Evolutionary conservation across 2,797 vertebrate genomes (phyloP), one percentile per base, ranked within the genome.

Genomic region (Sebastes ruberrimus): DNA sequence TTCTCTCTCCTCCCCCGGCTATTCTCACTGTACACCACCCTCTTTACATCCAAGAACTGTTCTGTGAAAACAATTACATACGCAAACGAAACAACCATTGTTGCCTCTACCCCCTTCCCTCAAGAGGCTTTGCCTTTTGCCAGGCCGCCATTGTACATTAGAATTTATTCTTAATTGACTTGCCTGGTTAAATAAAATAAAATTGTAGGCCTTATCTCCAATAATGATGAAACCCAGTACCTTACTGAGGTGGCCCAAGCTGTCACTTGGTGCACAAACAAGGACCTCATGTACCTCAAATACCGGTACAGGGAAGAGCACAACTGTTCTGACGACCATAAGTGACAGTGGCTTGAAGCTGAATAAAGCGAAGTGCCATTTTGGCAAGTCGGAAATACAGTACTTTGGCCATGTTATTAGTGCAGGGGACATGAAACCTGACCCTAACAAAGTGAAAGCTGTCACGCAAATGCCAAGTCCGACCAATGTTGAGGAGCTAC

Each of bases 401-500:
- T 72, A 61, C 57, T 72, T 72, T n/a, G 23, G 57, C 4, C 33
- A 71, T 52, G 25, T 57, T 28, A 70, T 70, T 3, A 32, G 65
- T 6, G 14, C 25, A 1, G 49, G 46, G n/a, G 62, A 38, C 11
- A 18, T 72, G 5, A 66, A 69, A 10, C 35, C 52, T 7, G 75
- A 84, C 49, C 5, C 20, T 1, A 65, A 13, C 25, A 81, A 72
- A 28, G 56, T 55, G 14, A 57, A n/a, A 10, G n/a, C 49, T 5
- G 35, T 80, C 49, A 52, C 9, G 9, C 10, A 66, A 14, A 56
- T 82, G 52, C n/a, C 62, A 3, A 76, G 72, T 32, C 76, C 63
- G 6, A 70, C 28, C 49, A 52, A n/a, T 52, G 20, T 52, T 52
- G 20, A 20, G 20, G 49, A 52, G 49, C 49, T 52, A 20, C 18